Conservation (phyloP, 2,888 invertebrate species). For the Vandiemenella viatica region DNA sequence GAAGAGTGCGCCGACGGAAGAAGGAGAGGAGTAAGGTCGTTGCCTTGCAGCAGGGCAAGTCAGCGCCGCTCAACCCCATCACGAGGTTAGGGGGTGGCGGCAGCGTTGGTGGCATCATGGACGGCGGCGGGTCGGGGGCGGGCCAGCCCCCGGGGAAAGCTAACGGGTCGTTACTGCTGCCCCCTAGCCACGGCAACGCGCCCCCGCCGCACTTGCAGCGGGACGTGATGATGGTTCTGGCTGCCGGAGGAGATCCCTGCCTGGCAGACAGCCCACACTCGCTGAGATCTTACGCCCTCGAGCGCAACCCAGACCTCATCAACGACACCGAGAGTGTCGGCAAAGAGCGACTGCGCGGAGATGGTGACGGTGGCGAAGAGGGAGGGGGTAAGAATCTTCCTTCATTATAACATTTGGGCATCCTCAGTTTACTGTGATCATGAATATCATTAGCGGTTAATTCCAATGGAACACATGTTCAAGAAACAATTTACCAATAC, state of each 20-base stretch:
- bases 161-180: conserved; percentile 35
- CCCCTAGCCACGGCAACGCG: conserved; percentile 4
- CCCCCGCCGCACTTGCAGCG: too few relatives aligned
- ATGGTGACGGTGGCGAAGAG: conserved; percentile 25
- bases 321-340: conserved; percentile 55
- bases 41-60: conserved; percentile 34
- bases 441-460: too few relatives aligned
- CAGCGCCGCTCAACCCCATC: conserved; percentile 25
- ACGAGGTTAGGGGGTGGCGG: conserved; percentile 22
- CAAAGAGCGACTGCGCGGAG: conserved; percentile 26
- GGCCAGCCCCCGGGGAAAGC: conserved; percentile 27
- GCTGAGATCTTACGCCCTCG: conserved; percentile 35
- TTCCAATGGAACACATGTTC: too few relatives aligned
- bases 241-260: conserved; percentile 14
- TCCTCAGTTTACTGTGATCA: too few relatives aligned
- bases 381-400: too few relatives aligned
- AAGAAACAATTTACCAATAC: too few relatives aligned
- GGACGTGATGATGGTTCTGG: conserved; percentile 32
- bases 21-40: conserved; percentile 28
- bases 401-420: too few relatives aligned
- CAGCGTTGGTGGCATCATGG: not conserved
- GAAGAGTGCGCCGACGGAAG: conserved; percentile 23
- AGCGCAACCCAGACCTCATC: conserved; percentile 66
- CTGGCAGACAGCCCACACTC: conserved; percentile 40
- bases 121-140: not conserved